These are phyloP conservation scores for Nomada flava DNA, from an alignment of 2,888 invertebrate species.

Conservation along the genomic window DNA sequence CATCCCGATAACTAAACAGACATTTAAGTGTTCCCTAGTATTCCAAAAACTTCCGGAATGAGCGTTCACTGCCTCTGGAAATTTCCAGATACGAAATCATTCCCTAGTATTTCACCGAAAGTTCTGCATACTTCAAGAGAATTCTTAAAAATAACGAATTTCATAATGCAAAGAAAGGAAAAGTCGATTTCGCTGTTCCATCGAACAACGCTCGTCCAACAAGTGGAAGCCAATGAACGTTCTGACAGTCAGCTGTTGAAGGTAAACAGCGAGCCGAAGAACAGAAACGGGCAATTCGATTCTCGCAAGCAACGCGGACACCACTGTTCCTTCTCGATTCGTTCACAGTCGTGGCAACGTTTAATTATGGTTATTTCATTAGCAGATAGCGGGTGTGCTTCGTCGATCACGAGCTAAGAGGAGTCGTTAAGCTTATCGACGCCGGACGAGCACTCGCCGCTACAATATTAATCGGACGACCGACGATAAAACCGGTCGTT, in stretches of 20 bases:
- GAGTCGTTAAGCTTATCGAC: conserved; percentile 41
- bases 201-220: background rate
- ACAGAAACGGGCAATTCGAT: background rate
- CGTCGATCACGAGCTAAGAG: conserved; percentile 17
- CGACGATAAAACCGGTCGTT: conserved; percentile 26
- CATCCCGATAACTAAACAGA: no score
- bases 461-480: conserved; percentile 14
- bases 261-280: conserved; percentile 3
- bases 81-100: background rate
- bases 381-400: conserved; percentile 10
- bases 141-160: background rate
- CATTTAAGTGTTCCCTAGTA: no score
- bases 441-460: background rate
- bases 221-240: background rate
- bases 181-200: no score
- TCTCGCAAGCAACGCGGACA: background rate
- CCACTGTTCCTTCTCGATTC: background rate
- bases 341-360: conserved; percentile 16
- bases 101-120: background rate
- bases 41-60: no score
- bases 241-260: conserved; percentile 20
- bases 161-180: no score
- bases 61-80: no score
- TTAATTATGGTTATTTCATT: conserved; percentile 44
- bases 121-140: background rate